Base-by-base conservation (phyloP, 2,797 vertebrate species). In the Knipowitschia caucasica region DNA sequence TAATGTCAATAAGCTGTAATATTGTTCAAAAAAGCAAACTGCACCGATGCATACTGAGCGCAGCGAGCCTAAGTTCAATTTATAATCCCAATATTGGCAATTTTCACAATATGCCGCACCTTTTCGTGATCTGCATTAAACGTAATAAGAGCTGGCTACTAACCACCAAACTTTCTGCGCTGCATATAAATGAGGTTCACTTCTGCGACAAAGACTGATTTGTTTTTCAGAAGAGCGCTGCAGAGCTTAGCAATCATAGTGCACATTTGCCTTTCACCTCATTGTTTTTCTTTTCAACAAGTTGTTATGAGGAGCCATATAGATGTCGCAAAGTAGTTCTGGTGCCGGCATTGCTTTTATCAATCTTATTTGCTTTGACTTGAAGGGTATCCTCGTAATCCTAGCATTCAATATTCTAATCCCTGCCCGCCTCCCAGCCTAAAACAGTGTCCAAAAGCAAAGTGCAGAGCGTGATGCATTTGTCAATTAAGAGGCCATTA, bases 401-500 rank as follows among this genome's bases (percentile, higher is more conserved):
- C 17, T 38, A 36, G n/a, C n/a, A 24, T 26, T 15, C 39, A 25
- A 23, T 30, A 36, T 42, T 51, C 38, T 43, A 15, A 53, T 33
- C 2, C 40, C 43, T 2, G 1, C 46, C 27, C 27, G n/a, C 56
- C 51, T 38, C 42, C 61, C 46, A 50, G 25, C 45, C 29, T 65
- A 49, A 50, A 36, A 50, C 42, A 31, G 26, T 29, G 49, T 24
- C 53, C 35, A 21, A n/a, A 10, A 45, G 24, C 20, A 58, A 47
- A 34, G 53, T 11, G 27, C 27, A 12, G 17, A 71, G 25, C 27
- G 35, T 33, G 23, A 50, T 34, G 31, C n/a, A 56, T 67, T 35
- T 39, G 23, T 25, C 50, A 59, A 47, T 61, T 56, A 67, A 52
- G 59, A 15, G 7, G 24, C 42, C 75, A 26, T 67, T 61, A 54